phyloP scores from a whole-genome alignment of 2,797 vertebrate genomes.

The Mormyrops attenuatus region DNA sequence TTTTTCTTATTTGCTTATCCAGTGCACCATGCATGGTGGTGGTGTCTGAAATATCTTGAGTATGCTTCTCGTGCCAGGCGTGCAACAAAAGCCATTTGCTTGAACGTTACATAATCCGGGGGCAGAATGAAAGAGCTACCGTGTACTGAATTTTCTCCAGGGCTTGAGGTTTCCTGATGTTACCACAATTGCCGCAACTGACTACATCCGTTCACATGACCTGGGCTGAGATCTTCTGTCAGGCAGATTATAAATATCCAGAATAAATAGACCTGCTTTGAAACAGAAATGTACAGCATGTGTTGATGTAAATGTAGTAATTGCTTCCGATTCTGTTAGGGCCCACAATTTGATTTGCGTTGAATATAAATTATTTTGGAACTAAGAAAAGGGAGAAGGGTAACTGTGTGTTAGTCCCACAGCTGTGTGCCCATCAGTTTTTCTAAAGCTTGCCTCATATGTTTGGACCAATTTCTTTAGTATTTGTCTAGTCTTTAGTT shows the following conservation, averaged over 20 bases:
- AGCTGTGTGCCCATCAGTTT: not conserved
- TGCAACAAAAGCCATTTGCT: not conserved
- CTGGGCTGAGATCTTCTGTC: constrained; percentile 1
- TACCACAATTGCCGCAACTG: not conserved
- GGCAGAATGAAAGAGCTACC: not conserved
- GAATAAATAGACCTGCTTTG: not conserved
- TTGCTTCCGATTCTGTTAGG: not conserved
- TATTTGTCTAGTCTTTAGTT: not conserved
- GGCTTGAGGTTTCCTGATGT: not conserved
- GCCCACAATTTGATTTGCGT: not conserved
- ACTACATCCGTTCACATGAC: constrained; percentile 12
- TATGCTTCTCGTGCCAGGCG: not conserved
- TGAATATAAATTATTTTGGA: not conserved
- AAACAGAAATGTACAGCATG: not conserved
- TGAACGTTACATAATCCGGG: constrained; percentile 1
- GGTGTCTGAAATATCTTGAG: not conserved
- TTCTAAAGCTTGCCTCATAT: not conserved
- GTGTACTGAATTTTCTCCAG: not conserved
- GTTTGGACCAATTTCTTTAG: not conserved
- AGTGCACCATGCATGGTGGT: not conserved
- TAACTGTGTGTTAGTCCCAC: not conserved
- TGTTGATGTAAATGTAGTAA: not conserved
- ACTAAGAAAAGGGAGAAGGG: not conserved
- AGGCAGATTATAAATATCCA: not conserved
- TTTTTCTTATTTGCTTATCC: not conserved